Evolutionary conservation across 2,113 vertebrate genomes (phyloP).

Genomic region (Leiothrix lutea): DNA sequence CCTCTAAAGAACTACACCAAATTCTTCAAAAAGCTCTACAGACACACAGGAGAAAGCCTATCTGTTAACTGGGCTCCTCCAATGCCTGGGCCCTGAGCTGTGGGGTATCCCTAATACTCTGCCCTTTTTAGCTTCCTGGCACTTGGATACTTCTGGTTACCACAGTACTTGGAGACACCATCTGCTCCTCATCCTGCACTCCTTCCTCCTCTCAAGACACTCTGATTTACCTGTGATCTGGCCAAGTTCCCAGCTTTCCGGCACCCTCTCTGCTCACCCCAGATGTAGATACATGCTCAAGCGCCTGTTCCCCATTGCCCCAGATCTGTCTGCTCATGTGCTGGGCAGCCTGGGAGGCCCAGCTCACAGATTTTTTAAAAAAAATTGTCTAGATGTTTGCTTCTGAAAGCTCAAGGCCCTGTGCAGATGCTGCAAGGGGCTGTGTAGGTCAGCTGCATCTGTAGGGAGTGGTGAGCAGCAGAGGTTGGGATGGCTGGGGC

Average conservation of each 20-base stretch:
- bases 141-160: accelerated
- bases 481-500: accelerated
- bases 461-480: too few species aligned
- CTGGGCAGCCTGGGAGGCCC: background rate
- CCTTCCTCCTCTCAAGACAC: background rate
- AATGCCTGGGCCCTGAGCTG: too few species aligned
- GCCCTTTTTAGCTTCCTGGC: background rate
- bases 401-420: background rate
- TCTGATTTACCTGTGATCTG: background rate
- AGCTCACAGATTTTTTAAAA: background rate
- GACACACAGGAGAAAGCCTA: background rate
- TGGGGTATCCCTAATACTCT: background rate
- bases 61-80: background rate
- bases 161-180: background rate
- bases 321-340: accelerated
- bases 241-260: background rate
- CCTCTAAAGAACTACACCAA: background rate
- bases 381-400: background rate
- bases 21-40: background rate
- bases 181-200: background rate
- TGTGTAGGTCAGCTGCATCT: accelerated
- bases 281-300: accelerated
- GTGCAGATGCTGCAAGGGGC: background rate
- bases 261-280: background rate
- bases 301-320: background rate